Conservation (phyloP, 2,888 invertebrate genomes). For the Hirtodrosophila cameraria region DNA sequence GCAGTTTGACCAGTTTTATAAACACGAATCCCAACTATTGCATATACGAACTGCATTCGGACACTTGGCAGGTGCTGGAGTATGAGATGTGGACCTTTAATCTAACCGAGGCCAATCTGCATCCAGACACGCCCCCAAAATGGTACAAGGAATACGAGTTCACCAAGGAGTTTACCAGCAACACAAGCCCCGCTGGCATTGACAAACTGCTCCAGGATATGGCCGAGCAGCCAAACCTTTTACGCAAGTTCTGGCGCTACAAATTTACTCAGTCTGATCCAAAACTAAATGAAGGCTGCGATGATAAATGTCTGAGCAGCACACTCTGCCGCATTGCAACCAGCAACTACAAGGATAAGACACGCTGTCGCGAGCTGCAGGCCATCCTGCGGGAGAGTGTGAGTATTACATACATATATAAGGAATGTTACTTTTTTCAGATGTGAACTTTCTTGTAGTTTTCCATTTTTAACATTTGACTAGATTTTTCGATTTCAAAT, state of each 20-base stretch:
- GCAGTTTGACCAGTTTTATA: slow-evolving; percentile 90
- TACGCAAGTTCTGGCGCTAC: slow-evolving; percentile 71
- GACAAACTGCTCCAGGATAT: slow-evolving; percentile 87
- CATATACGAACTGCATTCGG: slow-evolving; percentile 88
- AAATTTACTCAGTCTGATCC: slow-evolving; percentile 77
- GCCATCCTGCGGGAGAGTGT: slow-evolving; percentile 62
- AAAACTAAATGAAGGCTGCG: slow-evolving; percentile 71
- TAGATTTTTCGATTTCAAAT: neutral
- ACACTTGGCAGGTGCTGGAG: slow-evolving; percentile 87
- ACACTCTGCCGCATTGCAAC: slow-evolving; percentile 77
- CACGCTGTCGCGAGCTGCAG: slow-evolving; percentile 74
- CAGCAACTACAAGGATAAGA: slow-evolving; percentile 62
- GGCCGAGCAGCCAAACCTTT: slow-evolving; percentile 80
- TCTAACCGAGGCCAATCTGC: slow-evolving; percentile 89
- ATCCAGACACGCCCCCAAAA: slow-evolving; percentile 85
- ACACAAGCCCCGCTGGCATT: slow-evolving; percentile 87
- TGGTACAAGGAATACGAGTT: slow-evolving; percentile 93
- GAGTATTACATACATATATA: slow-evolving; percentile 29
- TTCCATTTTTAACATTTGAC: too few relatives aligned
- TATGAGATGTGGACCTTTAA: slow-evolving; percentile 90
- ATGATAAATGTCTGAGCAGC: slow-evolving; percentile 65
- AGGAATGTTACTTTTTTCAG: too few relatives aligned
- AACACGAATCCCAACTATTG: slow-evolving; percentile 93
- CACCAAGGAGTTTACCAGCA: slow-evolving; percentile 87
- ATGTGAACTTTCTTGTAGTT: too few relatives aligned